Conservation (phyloP, 2,113 vertebrate genomes). For the Rhipidura dahli region DNA sequence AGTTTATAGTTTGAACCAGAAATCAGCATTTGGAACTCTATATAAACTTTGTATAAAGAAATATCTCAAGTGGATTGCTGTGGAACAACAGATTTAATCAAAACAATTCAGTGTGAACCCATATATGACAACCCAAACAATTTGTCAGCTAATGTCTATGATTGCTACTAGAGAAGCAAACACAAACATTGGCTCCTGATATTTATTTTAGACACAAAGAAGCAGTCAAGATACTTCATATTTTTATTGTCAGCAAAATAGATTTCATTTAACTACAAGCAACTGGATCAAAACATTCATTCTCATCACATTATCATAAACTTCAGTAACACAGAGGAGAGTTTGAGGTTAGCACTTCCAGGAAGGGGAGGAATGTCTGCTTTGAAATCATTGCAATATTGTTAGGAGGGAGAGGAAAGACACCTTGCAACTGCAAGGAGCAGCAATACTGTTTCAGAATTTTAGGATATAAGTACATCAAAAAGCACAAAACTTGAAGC, state of each 20-base stretch:
- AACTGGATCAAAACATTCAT: constrained; percentile 3
- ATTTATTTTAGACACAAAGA: background rate
- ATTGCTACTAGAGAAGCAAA: background rate
- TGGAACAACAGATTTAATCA: background rate
- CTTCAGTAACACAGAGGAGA: background rate
- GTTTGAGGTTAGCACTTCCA: background rate
- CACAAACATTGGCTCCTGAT: background rate
- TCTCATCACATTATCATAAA: background rate
- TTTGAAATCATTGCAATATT: background rate
- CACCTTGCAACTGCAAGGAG: background rate
- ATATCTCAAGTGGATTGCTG: background rate
- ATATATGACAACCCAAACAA: background rate
- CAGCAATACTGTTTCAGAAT: background rate
- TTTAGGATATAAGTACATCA: background rate
- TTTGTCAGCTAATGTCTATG: background rate
- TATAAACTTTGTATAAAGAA: background rate
- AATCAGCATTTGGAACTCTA: background rate
- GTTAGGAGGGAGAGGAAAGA: background rate
- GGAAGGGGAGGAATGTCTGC: background rate
- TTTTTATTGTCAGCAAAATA: constrained; percentile 46
- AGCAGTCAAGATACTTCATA: background rate
- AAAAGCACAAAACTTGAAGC: background rate
- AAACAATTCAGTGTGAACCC: background rate
- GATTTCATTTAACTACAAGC: background rate
- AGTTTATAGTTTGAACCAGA: background rate